Evolutionary conservation across 2,888 invertebrate species (phyloP).

Genomic region (Thelaira solivaga): DNA sequence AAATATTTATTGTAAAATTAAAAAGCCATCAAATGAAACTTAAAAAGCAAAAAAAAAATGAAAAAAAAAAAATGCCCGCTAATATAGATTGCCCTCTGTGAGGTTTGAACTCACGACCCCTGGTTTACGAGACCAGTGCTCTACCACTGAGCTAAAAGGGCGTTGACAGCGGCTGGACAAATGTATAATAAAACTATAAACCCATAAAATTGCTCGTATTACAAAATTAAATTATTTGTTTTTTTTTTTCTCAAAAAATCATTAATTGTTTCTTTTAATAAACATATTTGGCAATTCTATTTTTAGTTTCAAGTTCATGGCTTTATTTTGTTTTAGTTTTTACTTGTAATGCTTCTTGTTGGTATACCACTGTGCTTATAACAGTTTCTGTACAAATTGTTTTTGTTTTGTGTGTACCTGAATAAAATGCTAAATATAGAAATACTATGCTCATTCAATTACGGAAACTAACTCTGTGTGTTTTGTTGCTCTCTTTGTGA

Average conservation of each 20-base stretch:
- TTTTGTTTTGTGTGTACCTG: background rate
- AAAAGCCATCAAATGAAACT: background rate
- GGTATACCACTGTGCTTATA: no score
- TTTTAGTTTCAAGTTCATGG: background rate
- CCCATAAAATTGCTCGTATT: background rate
- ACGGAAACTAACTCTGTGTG: no score
- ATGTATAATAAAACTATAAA: background rate
- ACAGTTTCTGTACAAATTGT: background rate
- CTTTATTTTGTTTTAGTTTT: background rate
- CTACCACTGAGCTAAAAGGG: slow-evolving; percentile 74
- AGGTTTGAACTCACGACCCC: slow-evolving; percentile 75
- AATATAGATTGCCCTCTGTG: slow-evolving; percentile 71
- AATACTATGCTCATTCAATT: background rate
- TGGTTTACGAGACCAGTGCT: slow-evolving; percentile 75
- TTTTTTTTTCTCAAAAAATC: background rate
- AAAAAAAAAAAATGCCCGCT: slow-evolving; percentile 12
- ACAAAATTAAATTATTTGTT: background rate
- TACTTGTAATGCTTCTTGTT: background rate
- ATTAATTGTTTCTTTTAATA: background rate
- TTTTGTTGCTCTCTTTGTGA: slow-evolving; percentile 10
- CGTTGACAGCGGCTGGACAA: slow-evolving; percentile 42
- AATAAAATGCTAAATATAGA: no score
- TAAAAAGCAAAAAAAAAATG: slow-evolving; percentile 2
- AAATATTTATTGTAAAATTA: no score
- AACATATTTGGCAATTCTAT: background rate